These are phyloP conservation scores for Heliothis virescens DNA, from an alignment of 1,140 invertebrate genomes.

Conservation along the genomic window DNA sequence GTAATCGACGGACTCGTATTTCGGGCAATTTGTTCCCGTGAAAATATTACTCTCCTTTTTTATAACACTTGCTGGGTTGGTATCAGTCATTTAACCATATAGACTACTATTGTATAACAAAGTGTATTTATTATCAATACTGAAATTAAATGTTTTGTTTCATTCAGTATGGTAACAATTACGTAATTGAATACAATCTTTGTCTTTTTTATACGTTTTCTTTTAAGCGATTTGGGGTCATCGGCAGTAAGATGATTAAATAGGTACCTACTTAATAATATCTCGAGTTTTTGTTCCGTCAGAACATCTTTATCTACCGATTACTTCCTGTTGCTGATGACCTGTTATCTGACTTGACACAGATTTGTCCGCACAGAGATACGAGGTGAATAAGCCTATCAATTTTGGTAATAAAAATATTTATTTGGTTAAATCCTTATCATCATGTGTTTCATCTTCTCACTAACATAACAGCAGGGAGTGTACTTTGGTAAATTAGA, in stretches of 20 bases:
- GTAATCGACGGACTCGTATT: slow-evolving; percentile 52
- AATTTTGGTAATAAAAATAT: background rate
- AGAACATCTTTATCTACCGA: slow-evolving; percentile 3
- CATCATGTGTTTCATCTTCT: too few relatives aligned
- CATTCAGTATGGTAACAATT: background rate
- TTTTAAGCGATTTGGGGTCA: too few relatives aligned
- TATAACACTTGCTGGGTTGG: slow-evolving; percentile 20
- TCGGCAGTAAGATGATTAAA: too few relatives aligned
- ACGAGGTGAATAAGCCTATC: background rate
- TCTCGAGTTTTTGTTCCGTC: background rate
- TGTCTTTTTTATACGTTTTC: too few relatives aligned
- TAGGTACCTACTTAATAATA: background rate
- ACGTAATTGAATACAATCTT: too few relatives aligned
- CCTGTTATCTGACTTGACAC: slow-evolving; percentile 2
- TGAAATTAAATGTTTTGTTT: too few relatives aligned
- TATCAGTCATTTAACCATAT: slow-evolving; percentile 27
- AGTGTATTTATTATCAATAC: background rate
- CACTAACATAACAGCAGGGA: too few relatives aligned
- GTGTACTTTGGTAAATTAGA: too few relatives aligned
- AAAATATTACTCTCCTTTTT: slow-evolving; percentile 49
- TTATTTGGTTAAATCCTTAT: too few relatives aligned
- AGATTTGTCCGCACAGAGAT: background rate
- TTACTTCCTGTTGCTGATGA: slow-evolving; percentile 19
- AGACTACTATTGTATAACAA: background rate
- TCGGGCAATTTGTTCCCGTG: slow-evolving; percentile 48